A percentile compares a stretch with the other conserved stretches of the same genome.
These are phyloP conservation scores for human DNA, from an alignment of 2,113 vertebrate species.

Conservation along the genomic window GRCh38 chr15:57632001-57632500, in stretches of 20 bases:
- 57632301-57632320: background rate
- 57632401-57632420: background rate
- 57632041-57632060: background rate
- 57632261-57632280: fast-evolving
- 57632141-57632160: background rate
- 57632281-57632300: background rate
- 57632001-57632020: background rate
- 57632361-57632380: fast-evolving
- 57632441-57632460: constrained; percentile 88
- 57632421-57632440: constrained; percentile 87
- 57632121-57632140: background rate
- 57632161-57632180: background rate
- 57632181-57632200: background rate
- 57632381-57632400: background rate
- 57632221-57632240: background rate
- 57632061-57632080: background rate
- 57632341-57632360: background rate
- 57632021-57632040: background rate
- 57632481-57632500: constrained; percentile 89
- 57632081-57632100: background rate
- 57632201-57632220: background rate
- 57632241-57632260: background rate
- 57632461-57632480: constrained; percentile 92
- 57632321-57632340: fast-evolving
- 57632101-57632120: background rate